Evolutionary conservation across 2,113 vertebrate species (phyloP).

Genomic region (Nyctibius bracteatus): DNA sequence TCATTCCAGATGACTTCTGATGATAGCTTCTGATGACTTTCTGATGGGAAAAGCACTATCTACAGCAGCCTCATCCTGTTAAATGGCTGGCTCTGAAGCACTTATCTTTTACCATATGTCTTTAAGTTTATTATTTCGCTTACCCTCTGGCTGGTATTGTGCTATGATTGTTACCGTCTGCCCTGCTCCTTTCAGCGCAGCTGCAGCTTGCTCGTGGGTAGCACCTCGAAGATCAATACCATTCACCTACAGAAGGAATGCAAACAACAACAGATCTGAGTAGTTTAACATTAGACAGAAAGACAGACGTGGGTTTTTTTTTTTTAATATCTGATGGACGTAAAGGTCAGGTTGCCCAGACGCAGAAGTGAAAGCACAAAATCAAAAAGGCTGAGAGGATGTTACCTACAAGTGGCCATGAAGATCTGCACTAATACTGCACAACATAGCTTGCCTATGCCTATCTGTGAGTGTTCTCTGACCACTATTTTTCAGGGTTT

Average conservation of each 20-base stretch:
- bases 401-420: rapidly evolving
- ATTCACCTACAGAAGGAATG: constrained; percentile 80
- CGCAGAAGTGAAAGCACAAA: background rate
- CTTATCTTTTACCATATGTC: background rate
- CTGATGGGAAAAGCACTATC: background rate
- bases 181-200: constrained; percentile 91
- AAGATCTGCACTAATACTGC: background rate
- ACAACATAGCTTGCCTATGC: no score
- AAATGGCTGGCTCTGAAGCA: background rate
- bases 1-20: background rate
- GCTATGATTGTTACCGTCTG: constrained; percentile 94
- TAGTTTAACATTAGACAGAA: background rate
- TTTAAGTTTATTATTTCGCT: constrained; percentile 35
- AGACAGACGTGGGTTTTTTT: background rate
- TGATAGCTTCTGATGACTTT: no score
- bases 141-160: constrained; percentile 95
- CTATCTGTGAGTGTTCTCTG: background rate
- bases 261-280: background rate
- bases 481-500: background rate
- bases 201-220: constrained; percentile 93
- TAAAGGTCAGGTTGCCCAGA: background rate
- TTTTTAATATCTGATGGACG: background rate
- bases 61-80: background rate
- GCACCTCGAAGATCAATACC: constrained; percentile 92
- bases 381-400: background rate